Percentiles rank a stretch among this genome's conserved stretches.
Conservation (phyloP, 2,113 vertebrate species). For the Microtus oregoni region DNA sequence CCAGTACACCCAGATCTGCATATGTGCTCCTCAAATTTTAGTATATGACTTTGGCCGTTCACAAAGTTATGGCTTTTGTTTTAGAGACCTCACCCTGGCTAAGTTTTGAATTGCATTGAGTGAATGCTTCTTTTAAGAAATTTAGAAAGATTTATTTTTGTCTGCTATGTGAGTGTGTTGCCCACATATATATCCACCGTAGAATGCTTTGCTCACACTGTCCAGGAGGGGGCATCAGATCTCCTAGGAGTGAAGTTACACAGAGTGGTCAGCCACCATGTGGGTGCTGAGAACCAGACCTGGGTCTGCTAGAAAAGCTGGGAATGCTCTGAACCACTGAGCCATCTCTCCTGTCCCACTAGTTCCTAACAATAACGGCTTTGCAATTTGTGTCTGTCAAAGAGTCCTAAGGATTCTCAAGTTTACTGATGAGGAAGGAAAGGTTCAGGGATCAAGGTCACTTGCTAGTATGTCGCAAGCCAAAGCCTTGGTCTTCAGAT, state of each 20-base stretch:
- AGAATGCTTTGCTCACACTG: not conserved
- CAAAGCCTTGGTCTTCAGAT: not conserved
- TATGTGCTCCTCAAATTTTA: slow-evolving; percentile 2
- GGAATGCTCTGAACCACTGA: not conserved
- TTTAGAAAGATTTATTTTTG: not conserved
- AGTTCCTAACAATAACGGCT: slow-evolving; percentile 6
- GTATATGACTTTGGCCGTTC: not conserved
- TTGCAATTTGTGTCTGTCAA: not conserved
- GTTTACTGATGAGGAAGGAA: slow-evolving; percentile 23
- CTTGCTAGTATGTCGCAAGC: slow-evolving; percentile 46
- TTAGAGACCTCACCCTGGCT: not conserved
- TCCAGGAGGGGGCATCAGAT: not conserved
- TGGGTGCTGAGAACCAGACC: not conserved
- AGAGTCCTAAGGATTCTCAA: not conserved
- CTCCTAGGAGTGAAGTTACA: no score
- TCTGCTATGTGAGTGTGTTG: not conserved
- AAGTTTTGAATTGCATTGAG: not conserved
- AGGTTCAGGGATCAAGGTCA: slow-evolving; percentile 15
- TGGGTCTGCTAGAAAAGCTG: not conserved
- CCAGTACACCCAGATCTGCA: not conserved
- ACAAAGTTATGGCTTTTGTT: not conserved
- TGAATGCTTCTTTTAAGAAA: not conserved
- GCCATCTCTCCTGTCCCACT: not conserved
- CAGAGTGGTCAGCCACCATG: not conserved
- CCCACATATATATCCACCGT: no score